Conservation (phyloP, 2,113 vertebrate genomes). For the Lamprotornis superbus region DNA sequence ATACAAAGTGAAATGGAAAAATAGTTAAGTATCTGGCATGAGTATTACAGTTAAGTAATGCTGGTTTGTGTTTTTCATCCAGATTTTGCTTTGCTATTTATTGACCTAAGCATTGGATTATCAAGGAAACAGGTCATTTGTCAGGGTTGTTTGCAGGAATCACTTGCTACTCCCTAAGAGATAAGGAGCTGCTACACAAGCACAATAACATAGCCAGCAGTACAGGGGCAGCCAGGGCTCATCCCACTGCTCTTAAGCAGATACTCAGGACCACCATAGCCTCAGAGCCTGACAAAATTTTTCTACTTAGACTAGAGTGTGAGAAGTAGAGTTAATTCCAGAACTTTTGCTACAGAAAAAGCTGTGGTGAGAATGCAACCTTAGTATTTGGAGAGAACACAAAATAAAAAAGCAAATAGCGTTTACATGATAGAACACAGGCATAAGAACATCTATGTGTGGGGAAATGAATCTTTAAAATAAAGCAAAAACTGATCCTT, state of each 20-base stretch:
- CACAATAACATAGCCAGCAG: accelerated
- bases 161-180: background rate
- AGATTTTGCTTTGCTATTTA: background rate
- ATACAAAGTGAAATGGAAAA: background rate
- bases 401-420: background rate
- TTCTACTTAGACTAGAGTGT: background rate
- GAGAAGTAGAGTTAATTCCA: background rate
- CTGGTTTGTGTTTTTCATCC: background rate
- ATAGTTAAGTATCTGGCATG: background rate
- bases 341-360: background rate
- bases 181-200: background rate
- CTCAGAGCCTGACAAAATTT: background rate
- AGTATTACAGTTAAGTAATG: background rate
- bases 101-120: background rate
- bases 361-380: background rate
- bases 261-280: background rate
- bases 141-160: background rate
- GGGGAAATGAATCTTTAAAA: background rate
- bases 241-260: background rate
- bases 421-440: background rate
- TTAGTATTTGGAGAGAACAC: accelerated
- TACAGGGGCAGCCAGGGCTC: background rate
- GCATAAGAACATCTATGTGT: background rate
- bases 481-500: background rate
- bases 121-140: background rate